A percentile compares a stretch with the other conserved stretches of the same genome.
Evolutionary conservation across 2,113 vertebrate genomes (phyloP).

Genomic region (Agelaius tricolor): DNA sequence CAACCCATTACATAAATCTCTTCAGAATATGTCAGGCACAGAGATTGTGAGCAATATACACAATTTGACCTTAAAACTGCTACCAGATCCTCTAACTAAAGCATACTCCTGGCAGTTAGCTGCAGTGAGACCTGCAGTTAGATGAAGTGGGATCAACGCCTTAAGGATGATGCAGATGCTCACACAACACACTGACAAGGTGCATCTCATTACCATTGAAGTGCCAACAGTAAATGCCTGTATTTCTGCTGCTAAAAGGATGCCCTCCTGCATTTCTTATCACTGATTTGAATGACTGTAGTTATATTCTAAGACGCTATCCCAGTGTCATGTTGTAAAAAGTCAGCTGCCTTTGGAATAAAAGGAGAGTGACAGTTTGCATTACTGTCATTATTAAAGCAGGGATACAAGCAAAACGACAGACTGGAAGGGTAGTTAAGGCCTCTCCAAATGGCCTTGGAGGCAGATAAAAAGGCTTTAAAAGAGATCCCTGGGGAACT

Average conservation of each 20-base stretch:
- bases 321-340: neutral
- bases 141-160: neutral
- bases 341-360: conserved; percentile 12
- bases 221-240: neutral
- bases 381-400: conserved; percentile 35
- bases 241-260: neutral
- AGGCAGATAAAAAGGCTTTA: neutral
- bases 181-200: neutral
- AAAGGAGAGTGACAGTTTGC: conserved; percentile 3
- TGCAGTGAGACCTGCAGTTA: neutral
- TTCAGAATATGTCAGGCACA: neutral
- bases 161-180: neutral
- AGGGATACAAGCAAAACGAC: neutral
- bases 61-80: neutral
- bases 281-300: neutral
- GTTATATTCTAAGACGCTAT: neutral
- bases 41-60: neutral
- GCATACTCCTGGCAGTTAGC: neutral
- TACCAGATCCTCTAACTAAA: neutral
- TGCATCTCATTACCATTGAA: neutral
- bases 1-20: neutral
- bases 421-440: neutral
- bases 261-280: neutral
- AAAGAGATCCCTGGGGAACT: neutral
- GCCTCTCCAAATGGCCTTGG: neutral